Evolutionary conservation across 2,113 vertebrate genomes (phyloP).

Genomic region (Pungitius pungitius): DNA sequence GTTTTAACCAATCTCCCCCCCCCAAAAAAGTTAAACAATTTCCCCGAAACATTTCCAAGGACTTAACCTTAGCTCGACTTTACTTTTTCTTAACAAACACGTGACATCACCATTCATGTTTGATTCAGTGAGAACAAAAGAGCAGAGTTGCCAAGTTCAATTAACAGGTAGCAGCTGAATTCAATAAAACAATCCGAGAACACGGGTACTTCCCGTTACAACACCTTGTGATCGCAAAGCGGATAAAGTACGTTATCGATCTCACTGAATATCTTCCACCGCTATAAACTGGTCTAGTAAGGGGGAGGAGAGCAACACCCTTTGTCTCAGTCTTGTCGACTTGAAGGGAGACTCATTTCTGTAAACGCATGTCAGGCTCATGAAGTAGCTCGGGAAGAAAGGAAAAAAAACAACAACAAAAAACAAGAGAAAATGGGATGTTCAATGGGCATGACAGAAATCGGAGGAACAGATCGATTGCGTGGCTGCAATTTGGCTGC

Average conservation of each 20-base stretch:
- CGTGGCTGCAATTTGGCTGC: conserved; percentile 48
- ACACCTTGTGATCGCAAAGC: conserved; percentile 53
- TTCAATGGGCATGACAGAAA: conserved; percentile 17
- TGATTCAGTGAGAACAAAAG: background rate
- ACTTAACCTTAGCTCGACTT: background rate
- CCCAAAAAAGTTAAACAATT: background rate
- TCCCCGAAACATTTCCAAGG: background rate
- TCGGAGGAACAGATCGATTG: conserved; percentile 39
- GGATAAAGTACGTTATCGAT: conserved; percentile 50
- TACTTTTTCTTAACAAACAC: background rate
- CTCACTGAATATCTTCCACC: conserved; percentile 40
- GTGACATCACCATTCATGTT: background rate
- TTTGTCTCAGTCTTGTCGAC: background rate
- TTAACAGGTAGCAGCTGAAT: conserved; percentile 30
- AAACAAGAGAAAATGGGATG: conserved; percentile 13
- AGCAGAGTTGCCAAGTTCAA: conserved; percentile 5
- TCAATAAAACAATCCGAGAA: conserved; percentile 47
- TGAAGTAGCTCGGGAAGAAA: conserved; percentile 10
- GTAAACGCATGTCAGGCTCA: background rate
- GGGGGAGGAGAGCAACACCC: conserved; percentile 26
- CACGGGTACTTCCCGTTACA: conserved; percentile 25
- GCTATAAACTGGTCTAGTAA: conserved; percentile 12
- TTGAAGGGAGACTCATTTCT: background rate
- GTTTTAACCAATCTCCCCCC: too few relatives aligned
- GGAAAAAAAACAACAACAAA: background rate